Evolutionary conservation across 2,797 vertebrate species (phyloP).

Genomic region (Gallinago solitaria): DNA sequence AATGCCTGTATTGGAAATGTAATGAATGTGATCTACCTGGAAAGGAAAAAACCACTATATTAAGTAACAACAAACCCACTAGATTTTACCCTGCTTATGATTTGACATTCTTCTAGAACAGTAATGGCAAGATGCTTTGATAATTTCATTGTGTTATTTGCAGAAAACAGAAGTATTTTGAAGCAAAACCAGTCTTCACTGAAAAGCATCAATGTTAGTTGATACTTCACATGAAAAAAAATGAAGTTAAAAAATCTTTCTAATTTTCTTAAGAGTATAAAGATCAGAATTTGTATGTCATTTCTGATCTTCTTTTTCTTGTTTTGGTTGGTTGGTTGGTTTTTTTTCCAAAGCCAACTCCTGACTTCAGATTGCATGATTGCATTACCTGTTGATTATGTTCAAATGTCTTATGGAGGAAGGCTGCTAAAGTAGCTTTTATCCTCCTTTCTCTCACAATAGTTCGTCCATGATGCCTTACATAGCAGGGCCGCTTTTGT

Average conservation of each 20-base stretch:
- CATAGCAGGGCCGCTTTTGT: not conserved
- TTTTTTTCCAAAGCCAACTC: not conserved
- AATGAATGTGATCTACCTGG: not conserved
- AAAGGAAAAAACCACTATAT: not conserved
- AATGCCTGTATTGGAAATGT: not conserved
- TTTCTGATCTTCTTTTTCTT: not conserved
- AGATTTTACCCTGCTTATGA: not conserved
- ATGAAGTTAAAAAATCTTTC: not conserved
- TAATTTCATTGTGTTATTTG: not conserved
- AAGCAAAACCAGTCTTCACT: not conserved
- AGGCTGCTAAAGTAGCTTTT: not conserved
- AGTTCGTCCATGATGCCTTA: not conserved
- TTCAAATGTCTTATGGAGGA: not conserved
- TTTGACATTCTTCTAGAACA: not conserved
- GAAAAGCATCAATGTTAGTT: not conserved
- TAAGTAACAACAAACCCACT: not conserved
- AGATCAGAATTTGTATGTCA: not conserved
- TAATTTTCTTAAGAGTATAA: not conserved
- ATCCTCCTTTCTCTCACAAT: not conserved
- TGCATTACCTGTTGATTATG: not conserved
- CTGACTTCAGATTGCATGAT: not conserved
- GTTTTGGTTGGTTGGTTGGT: no score
- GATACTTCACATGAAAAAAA: not conserved
- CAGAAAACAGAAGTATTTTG: not conserved
- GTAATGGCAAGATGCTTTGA: not conserved